Conservation (phyloP, 2,113 vertebrate genomes). For the Erpornis zantholeuca region DNA sequence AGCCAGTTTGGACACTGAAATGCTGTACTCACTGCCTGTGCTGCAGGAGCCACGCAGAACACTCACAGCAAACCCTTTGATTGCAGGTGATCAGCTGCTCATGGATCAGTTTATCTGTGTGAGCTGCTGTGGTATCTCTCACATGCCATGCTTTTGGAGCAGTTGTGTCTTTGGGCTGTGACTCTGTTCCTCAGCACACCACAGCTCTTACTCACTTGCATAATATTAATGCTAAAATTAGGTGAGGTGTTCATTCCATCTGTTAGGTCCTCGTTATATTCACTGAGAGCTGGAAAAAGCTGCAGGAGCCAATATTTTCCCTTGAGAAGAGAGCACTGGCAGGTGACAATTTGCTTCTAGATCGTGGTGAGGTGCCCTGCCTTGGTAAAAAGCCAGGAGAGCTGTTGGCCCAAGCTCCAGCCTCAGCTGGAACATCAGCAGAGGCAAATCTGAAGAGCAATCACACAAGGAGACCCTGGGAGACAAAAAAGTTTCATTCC, state of each 20-base stretch:
- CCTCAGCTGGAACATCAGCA: neutral
- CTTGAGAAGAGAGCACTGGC: neutral
- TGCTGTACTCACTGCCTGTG: neutral
- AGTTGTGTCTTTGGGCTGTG: accelerated
- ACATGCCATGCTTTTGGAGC: accelerated
- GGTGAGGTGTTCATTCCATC: neutral
- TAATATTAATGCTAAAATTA: neutral
- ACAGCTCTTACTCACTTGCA: neutral
- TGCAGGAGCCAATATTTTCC: neutral
- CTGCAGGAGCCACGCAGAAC: neutral
- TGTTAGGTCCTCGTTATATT: neutral
- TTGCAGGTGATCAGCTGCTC: neutral
- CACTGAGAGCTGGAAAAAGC: neutral
- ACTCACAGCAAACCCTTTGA: accelerated
- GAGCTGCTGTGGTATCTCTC: no score
- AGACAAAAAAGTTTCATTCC: neutral
- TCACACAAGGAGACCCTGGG: neutral
- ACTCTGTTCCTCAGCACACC: neutral
- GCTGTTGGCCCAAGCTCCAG: neutral
- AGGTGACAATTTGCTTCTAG: neutral
- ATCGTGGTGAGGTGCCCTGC: neutral
- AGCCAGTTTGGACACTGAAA: neutral
- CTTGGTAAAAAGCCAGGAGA: neutral
- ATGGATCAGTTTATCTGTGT: no score
- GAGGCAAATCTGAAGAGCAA: neutral